Evolutionary conservation across 2,113 vertebrate genomes (phyloP), one percentile per base, ranked within the genome.

Genomic region (Synodontis membranacea): DNA sequence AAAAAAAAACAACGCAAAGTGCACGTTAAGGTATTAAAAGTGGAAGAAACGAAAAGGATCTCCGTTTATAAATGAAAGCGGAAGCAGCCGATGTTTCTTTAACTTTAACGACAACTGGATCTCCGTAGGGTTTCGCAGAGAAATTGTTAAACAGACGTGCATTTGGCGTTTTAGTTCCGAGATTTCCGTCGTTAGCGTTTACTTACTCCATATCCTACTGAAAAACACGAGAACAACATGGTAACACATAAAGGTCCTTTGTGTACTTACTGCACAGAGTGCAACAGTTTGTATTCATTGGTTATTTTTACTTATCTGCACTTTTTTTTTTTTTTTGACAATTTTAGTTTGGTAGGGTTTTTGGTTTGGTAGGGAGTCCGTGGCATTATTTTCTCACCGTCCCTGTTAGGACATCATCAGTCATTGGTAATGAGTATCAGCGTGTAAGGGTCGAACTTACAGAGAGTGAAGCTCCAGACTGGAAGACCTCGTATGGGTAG

Each of bases 401-500:
- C 25, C 11, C 34, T 70, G 34, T 70, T 21, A 44, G 23, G 46
- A 28, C 28, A 74, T 74, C 3, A 74, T 74, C 5, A 46, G 1
- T n/a, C 19, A 42, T 10, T 12, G 10, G 72, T 15, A 39, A 39
- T 0, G 17, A 42, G 25, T 44, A 60, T 42, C 34, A 44, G 39
- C 21, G 25, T 46, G 42, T 52, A 37, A 34, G 5, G 2, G 58
- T 34, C 21, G 15, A 74, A 91, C 97, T 97, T 90, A 99, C 98
- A 90, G 97, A 97, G 52, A 99, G 95, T 72, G 97, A 96, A 89
- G 97, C 97, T 74, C 98, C 97, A n/a, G 97, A 97, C 84, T 99
- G 97, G 93, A 99, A 99, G 87, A 99, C 96, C 82, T 99, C 98
- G 2, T 99, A 99, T 0, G 98, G 98, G 91, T 99, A 99, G 7